Evolutionary conservation across 1,140 invertebrate genomes (phyloP).

Genomic region (Frieseomelitta varia): DNA sequence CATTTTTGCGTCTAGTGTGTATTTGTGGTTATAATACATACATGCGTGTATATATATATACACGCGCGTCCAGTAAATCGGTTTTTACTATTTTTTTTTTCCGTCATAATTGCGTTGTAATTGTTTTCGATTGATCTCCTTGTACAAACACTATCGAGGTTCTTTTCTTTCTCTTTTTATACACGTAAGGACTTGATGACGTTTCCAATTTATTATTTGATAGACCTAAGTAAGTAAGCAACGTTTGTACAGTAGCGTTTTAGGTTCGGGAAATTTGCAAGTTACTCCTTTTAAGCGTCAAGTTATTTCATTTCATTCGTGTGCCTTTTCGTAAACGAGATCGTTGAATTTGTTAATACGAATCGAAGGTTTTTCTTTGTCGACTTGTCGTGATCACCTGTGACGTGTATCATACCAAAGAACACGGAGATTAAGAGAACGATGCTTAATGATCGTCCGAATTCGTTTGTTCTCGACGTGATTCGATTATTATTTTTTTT

Average conservation of each 20-base stretch:
- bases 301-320: not conserved
- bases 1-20: no score
- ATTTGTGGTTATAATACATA: not conserved
- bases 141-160: not conserved
- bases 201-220: not conserved
- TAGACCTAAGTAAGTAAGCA: no score
- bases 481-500: not conserved
- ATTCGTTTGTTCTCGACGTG: slow-evolving; percentile 12
- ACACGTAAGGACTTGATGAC: not conserved
- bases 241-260: not conserved
- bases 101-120: not conserved
- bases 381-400: slow-evolving; percentile 11
- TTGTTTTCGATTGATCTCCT: not conserved
- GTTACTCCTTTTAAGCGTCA: not conserved
- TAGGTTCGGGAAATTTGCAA: not conserved
- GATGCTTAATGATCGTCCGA: slow-evolving; percentile 2
- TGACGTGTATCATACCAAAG: slow-evolving; percentile 27
- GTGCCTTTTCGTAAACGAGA: slow-evolving; percentile 4
- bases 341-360: slow-evolving; percentile 21
- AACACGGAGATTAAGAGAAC: slow-evolving; percentile 7
- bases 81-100: slow-evolving; percentile 4
- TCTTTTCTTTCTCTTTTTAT: no score
- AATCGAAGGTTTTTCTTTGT: not conserved
- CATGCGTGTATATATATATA: no score
- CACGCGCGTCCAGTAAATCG: not conserved